Evolutionary conservation across 2,888 invertebrate species (phyloP).

Genomic region (Achlya flavicornis): DNA sequence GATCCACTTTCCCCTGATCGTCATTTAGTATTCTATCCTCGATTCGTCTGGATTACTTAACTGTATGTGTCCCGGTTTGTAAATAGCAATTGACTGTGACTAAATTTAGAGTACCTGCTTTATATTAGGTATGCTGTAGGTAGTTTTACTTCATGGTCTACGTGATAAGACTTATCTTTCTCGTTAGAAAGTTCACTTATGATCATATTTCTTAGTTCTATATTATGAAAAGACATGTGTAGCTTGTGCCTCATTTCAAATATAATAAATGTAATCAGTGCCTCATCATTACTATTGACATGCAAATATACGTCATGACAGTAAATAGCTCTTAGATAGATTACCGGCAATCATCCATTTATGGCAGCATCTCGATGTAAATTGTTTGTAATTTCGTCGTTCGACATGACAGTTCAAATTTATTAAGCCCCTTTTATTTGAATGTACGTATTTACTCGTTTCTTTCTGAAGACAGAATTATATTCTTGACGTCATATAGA

Average conservation of each 20-base stretch:
- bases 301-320: constrained; percentile 30
- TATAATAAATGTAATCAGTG: constrained; percentile 31
- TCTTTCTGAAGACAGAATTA: not conserved
- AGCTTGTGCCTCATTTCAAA: constrained; percentile 20
- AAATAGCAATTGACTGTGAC: not conserved
- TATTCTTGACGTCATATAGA: not conserved
- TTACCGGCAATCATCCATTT: constrained; percentile 17
- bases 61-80: not conserved
- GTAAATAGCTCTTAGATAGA: constrained; percentile 21
- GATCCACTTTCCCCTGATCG: constrained; percentile 4
- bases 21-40: not conserved
- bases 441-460: not conserved
- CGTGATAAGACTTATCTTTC: not conserved
- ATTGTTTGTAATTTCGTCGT: not conserved
- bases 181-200: not conserved
- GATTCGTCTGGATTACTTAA: constrained; percentile 1
- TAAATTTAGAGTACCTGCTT: not conserved
- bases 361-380: constrained; percentile 4
- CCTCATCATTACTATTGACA: constrained; percentile 23
- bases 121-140: not conserved
- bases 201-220: not conserved
- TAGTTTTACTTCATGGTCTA: not conserved
- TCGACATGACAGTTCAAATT: not conserved
- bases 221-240: not conserved
- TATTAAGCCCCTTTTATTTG: not conserved